These are phyloP conservation scores for Dolichoris vasculosae DNA, from an alignment of 1,140 invertebrate genomes.

Conservation along the genomic window DNA sequence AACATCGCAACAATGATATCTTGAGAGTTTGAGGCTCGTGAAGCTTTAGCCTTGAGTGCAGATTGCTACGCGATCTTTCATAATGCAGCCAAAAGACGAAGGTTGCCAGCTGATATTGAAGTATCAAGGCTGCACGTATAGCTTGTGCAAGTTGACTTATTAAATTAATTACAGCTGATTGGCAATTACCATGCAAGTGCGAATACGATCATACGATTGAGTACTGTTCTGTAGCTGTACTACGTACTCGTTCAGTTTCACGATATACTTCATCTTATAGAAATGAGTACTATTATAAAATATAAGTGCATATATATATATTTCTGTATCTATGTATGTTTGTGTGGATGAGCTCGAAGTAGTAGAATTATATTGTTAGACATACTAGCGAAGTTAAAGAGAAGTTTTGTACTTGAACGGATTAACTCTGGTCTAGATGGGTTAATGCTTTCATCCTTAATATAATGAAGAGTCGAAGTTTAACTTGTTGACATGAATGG, in stretches of 20 bases:
- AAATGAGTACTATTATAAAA: not conserved
- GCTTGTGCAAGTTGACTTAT: conserved; percentile 58
- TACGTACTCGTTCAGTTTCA: not conserved
- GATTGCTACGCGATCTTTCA: conserved; percentile 6
- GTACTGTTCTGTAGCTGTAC: not conserved
- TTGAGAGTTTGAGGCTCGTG: not conserved
- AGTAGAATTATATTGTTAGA: not conserved
- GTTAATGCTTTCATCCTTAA: not conserved
- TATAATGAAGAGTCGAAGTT: conserved; percentile 25
- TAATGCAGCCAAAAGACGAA: conserved; percentile 19
- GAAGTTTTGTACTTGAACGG: conserved; percentile 36
- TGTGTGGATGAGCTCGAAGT: not conserved
- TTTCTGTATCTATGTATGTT: not conserved
- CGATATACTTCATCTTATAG: not conserved
- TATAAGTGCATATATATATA: not conserved
- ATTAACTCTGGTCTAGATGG: conserved; percentile 30
- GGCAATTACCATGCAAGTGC: conserved; percentile 60
- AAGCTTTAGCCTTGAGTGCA: conserved; percentile 6
- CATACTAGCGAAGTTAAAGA: not conserved
- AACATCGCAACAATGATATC: not conserved
- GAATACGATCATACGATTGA: not conserved
- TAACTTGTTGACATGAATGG: conserved; percentile 10
- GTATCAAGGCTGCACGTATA: not conserved
- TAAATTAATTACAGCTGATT: conserved; percentile 69
- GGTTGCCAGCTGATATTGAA: not conserved